A percentile compares a stretch with the other conserved stretches of the same genome.
Conservation (phyloP, 2,113 vertebrate genomes). For the Callopanchax toddi region DNA sequence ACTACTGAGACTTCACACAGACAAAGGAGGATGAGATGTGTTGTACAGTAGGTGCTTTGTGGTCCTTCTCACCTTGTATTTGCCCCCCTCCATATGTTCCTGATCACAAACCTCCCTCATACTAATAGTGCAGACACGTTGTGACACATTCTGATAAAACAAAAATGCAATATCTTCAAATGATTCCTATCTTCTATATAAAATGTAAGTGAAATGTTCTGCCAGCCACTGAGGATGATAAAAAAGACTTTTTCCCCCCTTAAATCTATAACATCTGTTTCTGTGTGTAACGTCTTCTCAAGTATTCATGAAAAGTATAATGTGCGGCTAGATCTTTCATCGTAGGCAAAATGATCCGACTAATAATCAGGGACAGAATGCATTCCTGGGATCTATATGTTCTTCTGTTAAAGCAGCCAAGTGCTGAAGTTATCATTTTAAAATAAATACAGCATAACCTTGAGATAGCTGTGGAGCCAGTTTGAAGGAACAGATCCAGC, state of each 20-base stretch:
- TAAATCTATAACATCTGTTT: no score
- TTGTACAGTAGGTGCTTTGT: slow-evolving; percentile 5
- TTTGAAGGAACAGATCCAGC: slow-evolving; percentile 54
- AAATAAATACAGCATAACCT: slow-evolving; percentile 39
- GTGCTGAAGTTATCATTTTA: slow-evolving; percentile 41
- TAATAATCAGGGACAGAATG: slow-evolving; percentile 27
- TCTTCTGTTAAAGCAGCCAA: slow-evolving; percentile 29
- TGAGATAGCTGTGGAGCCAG: slow-evolving; percentile 42
- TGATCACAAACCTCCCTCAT: slow-evolving; percentile 18
- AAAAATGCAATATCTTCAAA: not conserved
- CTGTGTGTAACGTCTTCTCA: no score
- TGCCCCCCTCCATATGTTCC: slow-evolving; percentile 22
- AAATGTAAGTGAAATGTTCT: not conserved
- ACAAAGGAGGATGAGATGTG: slow-evolving; percentile 15
- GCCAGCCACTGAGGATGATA: not conserved
- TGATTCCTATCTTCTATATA: not conserved
- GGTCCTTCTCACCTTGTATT: slow-evolving; percentile 3
- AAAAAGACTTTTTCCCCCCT: no score
- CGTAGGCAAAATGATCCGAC: slow-evolving; percentile 22
- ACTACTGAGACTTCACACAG: slow-evolving; percentile 7
- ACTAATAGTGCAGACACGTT: slow-evolving; percentile 30
- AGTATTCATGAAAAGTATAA: no score
- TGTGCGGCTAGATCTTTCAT: not conserved
- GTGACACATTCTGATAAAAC: slow-evolving; percentile 30
- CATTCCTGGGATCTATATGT: slow-evolving; percentile 36